These are phyloP conservation scores for Tyto alba DNA, from an alignment of 2,113 vertebrate species.

Conservation along the genomic window DNA sequence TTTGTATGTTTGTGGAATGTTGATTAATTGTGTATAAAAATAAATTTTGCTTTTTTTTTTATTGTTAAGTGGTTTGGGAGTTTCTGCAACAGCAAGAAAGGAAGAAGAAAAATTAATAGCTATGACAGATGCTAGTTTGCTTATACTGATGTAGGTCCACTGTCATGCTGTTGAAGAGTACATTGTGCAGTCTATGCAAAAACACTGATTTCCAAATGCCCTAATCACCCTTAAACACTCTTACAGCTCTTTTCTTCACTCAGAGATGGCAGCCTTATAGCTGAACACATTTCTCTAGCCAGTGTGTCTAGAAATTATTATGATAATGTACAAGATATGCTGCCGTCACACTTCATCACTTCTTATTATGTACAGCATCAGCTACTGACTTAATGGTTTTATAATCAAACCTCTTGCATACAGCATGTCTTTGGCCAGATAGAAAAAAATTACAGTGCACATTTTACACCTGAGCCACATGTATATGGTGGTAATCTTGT, in stretches of 20 bases:
- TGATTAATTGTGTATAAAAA: too few relatives aligned
- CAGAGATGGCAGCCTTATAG: neutral
- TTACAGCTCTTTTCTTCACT: neutral
- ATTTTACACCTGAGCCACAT: neutral
- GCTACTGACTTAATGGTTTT: neutral
- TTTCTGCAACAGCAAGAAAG: too few relatives aligned
- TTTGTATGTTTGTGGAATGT: too few relatives aligned
- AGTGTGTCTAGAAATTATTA: neutral
- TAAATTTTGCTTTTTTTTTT: too few relatives aligned
- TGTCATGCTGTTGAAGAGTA: neutral
- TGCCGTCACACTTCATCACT: neutral
- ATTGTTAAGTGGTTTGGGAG: too few relatives aligned
- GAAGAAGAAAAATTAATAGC: neutral
- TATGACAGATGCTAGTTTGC: neutral
- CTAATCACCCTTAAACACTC: neutral
- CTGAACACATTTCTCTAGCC: neutral
- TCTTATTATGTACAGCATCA: slow-evolving; percentile 1
- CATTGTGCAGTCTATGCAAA: neutral
- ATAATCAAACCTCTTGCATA: neutral
- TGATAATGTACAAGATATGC: slow-evolving; percentile 11
- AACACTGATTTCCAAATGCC: neutral
- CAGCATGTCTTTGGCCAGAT: neutral
- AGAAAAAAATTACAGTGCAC: neutral
- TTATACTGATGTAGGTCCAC: neutral
- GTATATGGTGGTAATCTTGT: neutral